These are phyloP conservation scores for Diaperis boleti DNA, from an alignment of 2,888 invertebrate species.

Conservation along the genomic window DNA sequence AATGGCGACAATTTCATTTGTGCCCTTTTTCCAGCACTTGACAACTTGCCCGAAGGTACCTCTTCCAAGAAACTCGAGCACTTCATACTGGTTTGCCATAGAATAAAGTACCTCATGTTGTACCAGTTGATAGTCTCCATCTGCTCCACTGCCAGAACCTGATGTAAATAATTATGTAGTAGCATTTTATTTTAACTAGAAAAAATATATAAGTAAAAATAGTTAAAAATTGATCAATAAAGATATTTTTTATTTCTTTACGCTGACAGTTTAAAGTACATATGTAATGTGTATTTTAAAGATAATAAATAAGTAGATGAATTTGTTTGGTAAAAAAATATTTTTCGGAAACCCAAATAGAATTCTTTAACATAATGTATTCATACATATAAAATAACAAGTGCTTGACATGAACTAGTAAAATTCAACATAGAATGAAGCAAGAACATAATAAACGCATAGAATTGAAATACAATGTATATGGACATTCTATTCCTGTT, in stretches of 20 bases:
- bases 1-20: conserved; percentile 99
- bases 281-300: too few relatives aligned
- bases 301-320: too few relatives aligned
- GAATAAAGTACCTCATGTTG: conserved; percentile 99
- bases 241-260: too few relatives aligned
- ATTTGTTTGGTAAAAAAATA: too few relatives aligned
- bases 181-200: not conserved
- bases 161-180: conserved; percentile 49
- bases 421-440: conserved; percentile 16
- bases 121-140: conserved; percentile 98
- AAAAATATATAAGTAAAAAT: too few relatives aligned
- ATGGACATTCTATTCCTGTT: conserved; percentile 23
- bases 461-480: too few relatives aligned
- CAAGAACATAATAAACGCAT: not conserved
- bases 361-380: too few relatives aligned
- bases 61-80: conserved; percentile 98
- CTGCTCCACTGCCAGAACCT: conserved; percentile 87
- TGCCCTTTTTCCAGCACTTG: conserved; percentile 99
- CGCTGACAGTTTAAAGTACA: too few relatives aligned
- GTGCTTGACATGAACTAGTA: conserved; percentile 32
- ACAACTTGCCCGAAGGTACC: conserved; percentile 99
- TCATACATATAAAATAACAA: too few relatives aligned
- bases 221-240: too few relatives aligned
- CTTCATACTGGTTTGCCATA: conserved; percentile 95
- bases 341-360: conserved; percentile 11